phyloP scores from a whole-genome alignment of 2,888 invertebrate genomes.

The Cerceris rybyensis region DNA sequence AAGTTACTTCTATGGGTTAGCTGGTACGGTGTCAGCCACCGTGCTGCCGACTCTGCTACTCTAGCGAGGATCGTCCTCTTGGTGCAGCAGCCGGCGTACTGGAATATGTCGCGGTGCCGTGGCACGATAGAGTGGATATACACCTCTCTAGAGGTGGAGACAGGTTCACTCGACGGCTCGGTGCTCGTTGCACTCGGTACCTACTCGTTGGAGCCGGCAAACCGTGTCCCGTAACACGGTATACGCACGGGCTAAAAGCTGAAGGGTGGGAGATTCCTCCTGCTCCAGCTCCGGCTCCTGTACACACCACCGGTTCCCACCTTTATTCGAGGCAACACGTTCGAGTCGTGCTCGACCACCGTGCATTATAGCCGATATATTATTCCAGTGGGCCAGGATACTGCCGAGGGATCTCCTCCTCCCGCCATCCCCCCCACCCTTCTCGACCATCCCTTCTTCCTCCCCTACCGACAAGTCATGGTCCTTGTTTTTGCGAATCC shows the following conservation, averaged over 20 bases:
- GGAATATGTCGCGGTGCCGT: background rate
- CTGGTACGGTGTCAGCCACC: too few relatives aligned
- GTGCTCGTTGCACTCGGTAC: slow-evolving; percentile 37
- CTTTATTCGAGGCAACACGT: slow-evolving; percentile 44
- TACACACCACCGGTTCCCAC: slow-evolving; percentile 67
- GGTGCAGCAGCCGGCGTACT: background rate
- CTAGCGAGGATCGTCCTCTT: background rate
- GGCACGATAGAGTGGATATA: background rate
- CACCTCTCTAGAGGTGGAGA: slow-evolving; percentile 3
- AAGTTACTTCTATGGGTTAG: too few relatives aligned
- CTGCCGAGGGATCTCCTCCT: slow-evolving; percentile 44
- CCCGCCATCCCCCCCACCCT: slow-evolving; percentile 43
- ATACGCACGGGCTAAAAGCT: slow-evolving; percentile 13
- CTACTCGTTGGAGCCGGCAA: slow-evolving; percentile 18
- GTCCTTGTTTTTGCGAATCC: slow-evolving; percentile 41
- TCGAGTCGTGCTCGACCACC: slow-evolving; percentile 21
- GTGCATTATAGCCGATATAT: slow-evolving; percentile 47
- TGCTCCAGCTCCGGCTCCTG: slow-evolving; percentile 41
- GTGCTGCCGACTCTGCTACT: too few relatives aligned
- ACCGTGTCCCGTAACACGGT: slow-evolving; percentile 28
- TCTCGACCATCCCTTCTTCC: slow-evolving; percentile 40
- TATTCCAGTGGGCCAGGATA: slow-evolving; percentile 61
- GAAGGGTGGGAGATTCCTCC: slow-evolving; percentile 63
- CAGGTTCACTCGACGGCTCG: slow-evolving; percentile 30
- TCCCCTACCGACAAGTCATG: slow-evolving; percentile 12